phyloP scores from a whole-genome alignment of 2,113 vertebrate genomes.

The Megaceryle torquata region DNA sequence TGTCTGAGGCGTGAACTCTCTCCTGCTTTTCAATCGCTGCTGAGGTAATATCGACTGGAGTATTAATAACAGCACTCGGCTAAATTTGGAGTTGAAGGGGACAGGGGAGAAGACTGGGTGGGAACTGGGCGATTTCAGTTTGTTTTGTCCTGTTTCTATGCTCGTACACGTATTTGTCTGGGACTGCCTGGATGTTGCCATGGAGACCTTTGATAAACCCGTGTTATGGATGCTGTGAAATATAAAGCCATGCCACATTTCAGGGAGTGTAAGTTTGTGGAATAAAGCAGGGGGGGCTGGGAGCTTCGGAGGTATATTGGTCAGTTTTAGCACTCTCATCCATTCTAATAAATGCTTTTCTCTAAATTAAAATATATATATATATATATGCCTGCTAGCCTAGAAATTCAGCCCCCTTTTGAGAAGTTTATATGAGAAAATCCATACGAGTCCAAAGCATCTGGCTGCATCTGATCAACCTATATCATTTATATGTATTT shows the following conservation, averaged over 20 bases:
- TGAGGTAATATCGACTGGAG: neutral
- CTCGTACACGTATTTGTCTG: conserved; percentile 14
- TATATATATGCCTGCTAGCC: neutral
- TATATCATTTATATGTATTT: neutral
- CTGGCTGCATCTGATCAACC: neutral
- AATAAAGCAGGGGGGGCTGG: neutral
- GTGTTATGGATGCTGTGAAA: conserved; percentile 36
- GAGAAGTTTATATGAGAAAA: neutral
- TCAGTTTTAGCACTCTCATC: neutral
- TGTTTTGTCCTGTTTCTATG: conserved; percentile 60
- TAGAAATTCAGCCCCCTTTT: neutral
- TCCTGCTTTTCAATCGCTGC: neutral
- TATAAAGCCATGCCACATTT: neutral
- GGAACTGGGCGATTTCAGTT: conserved; percentile 14
- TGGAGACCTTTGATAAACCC: conserved; percentile 62
- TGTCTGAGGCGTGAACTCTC: neutral
- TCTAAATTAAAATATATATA: neutral
- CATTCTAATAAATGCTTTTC: neutral
- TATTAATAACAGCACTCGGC: neutral
- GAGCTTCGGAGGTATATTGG: neutral
- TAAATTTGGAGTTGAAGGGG: neutral
- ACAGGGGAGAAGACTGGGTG: neutral
- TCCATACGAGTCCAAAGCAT: neutral
- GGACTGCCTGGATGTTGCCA: conserved; percentile 32
- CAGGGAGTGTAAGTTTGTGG: neutral